Base-by-base conservation (phyloP, 2,797 vertebrate species). In the Antrozous pallidus region DNA sequence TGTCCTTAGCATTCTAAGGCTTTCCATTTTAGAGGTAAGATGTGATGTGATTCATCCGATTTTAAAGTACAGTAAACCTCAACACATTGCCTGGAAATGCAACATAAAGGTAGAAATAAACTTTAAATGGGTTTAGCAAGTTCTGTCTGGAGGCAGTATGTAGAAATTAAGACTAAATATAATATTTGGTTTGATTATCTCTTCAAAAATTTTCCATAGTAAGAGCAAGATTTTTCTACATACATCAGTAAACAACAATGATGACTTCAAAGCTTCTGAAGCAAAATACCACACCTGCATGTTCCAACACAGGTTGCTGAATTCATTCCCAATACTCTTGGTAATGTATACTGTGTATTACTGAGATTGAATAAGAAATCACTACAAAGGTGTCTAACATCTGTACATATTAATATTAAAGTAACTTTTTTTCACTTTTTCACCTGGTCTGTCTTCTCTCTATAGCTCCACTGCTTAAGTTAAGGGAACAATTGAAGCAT, bases 1-100 rank as follows among this genome's bases (percentile, higher is more conserved):
- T 36, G 26, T 93, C 8, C 11, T 96, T 97, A 95, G 85, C 80
- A 75, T 96, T 94, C 74, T 93, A 63, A 94, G 89, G 88, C 70
- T 96, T 95, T 91, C 71, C 63, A 94, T 89, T 69, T 74, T 95
- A 24, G 17, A 97, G 56, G 91, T 92, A 96, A 95, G 84, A 96
- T 85, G 69, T 87, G 91, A 95, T 96, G 78, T 95, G 95, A 94
- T 96, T 96, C 91, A 93, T 96, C 22, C 5, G 8, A 79, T 93
- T 96, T 95, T 96, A 88, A 94, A 95, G 51, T 80, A 92, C 24
- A 93, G 56, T 93, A 94, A 65, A 96, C 74, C 17, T 51, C 26
- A 28, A 65, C 47, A 77, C 47, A 22, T 79, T n/a, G 92, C 94
- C 91, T 87, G 40, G 63, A 91, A 96, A 83, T 97, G 61, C 40